These are phyloP conservation scores for Agrilus mali DNA, from an alignment of 2,888 invertebrate species.

Conservation along the genomic window DNA sequence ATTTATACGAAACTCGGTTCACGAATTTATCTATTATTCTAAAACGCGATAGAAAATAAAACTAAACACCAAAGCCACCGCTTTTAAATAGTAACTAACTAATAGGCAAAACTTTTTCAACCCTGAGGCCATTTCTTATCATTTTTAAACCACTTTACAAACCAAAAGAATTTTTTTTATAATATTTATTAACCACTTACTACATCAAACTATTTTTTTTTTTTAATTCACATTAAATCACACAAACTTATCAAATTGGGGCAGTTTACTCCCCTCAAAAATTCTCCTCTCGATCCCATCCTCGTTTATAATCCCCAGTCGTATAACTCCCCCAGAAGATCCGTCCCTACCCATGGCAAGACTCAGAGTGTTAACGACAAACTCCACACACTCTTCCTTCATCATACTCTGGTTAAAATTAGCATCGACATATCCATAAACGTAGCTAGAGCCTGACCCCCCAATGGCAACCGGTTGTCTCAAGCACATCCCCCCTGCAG, in stretches of 20 bases:
- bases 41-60: too few species aligned
- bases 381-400: constrained; percentile 72
- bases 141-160: too few species aligned
- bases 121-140: too few species aligned
- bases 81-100: too few species aligned
- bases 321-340: constrained; percentile 86
- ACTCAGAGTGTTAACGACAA: constrained; percentile 76
- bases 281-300: constrained; percentile 70
- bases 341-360: constrained; percentile 89
- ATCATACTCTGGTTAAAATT: constrained; percentile 78
- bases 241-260: constrained; percentile 51
- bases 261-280: constrained; percentile 55
- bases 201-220: too few species aligned
- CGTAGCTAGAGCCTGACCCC: constrained; percentile 90
- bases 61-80: too few species aligned
- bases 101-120: too few species aligned
- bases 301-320: constrained; percentile 77
- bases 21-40: too few species aligned
- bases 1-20: too few species aligned
- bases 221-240: too few species aligned
- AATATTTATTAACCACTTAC: too few species aligned
- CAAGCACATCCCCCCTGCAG: constrained; percentile 74
- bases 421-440: constrained; percentile 92
- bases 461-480: constrained; percentile 80
- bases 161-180: too few species aligned